Evolutionary conservation across 2,797 vertebrate genomes (phyloP).

Genomic region (Macrochelys suwanniensis): DNA sequence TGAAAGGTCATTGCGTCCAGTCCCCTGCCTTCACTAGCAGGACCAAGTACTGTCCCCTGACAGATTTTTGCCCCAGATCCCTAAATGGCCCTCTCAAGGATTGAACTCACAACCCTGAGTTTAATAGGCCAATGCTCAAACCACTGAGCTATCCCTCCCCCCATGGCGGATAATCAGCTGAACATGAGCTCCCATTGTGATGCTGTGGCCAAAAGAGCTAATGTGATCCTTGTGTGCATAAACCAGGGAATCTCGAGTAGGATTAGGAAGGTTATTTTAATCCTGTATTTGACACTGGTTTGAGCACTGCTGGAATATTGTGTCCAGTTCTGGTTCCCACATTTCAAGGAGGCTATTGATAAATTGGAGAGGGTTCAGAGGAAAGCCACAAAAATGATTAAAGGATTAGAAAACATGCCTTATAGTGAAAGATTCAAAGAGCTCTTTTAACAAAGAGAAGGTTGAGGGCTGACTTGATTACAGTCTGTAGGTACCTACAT

Average conservation of each 20-base stretch:
- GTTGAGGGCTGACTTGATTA: background rate
- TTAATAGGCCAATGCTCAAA: too few species aligned
- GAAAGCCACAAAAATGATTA: background rate
- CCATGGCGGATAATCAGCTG: background rate
- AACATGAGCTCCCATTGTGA: background rate
- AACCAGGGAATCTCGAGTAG: background rate
- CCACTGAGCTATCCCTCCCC: too few species aligned
- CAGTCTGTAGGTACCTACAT: background rate
- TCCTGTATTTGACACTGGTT: background rate
- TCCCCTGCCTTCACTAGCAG: too few species aligned
- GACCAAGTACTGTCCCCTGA: too few species aligned
- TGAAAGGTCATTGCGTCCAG: too few species aligned
- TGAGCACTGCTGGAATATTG: background rate
- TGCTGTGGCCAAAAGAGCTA: background rate
- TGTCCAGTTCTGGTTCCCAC: background rate
- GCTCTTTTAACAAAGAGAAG: too few species aligned
- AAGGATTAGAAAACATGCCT: background rate
- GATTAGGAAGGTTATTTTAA: background rate
- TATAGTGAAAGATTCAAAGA: background rate
- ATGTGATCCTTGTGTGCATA: background rate
- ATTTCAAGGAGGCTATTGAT: background rate
- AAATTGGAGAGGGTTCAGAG: background rate
- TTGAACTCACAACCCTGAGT: too few species aligned
- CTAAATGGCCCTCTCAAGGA: too few species aligned
- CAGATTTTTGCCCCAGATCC: too few species aligned